Evolutionary conservation across 2,113 vertebrate genomes (phyloP), one percentile per base, ranked within the genome.

Genomic region (Vimba vimba): DNA sequence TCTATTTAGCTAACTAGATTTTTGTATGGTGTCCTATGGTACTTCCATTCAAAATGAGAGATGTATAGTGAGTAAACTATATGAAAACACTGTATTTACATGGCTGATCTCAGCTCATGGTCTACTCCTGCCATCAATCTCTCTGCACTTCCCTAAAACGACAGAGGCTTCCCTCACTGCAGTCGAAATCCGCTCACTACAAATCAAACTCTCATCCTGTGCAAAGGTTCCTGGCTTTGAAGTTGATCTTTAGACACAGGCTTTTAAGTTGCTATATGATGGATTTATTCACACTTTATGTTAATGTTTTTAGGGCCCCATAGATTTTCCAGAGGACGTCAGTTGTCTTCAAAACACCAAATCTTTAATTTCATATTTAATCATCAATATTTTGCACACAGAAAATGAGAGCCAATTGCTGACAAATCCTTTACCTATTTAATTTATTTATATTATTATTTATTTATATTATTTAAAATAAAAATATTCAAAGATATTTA

Each of bases 181-280:
- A 21, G 39, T 64, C 59, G 30, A 71, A 85, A 83, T 85, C 68
- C 59, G 33, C 39, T 78, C 71, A 45, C 30, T 73, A 83, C 74
- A 88, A 87, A 86, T 85, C 86, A 88, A 71, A 84, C 81, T 47
- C 81, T 64, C 84, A 88, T 83, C 69, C 86, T 87, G 73, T 74
- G 81, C 52, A 86, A 36, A 77, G 36, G 30, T 45, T 76, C 43
- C 11, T 43, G 13, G 19, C 80, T 87, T 85, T 87, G 79, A 90
- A 74, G 78, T 75, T 23, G 55, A 81, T 84, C 64, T 87, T 50
- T 87, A 64, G 43, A 64, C 87, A 71, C 62, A 66, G 52, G 36
- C 39, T 83, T 79, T 68, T 83, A 71, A 66, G 68, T 79, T 59
- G 74, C 55, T 82, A 57, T 82, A 71, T 2, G 79, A 83, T 75